phyloP scores from a whole-genome alignment of 2,113 vertebrate species.

The Aspiorhynchus laticeps region DNA sequence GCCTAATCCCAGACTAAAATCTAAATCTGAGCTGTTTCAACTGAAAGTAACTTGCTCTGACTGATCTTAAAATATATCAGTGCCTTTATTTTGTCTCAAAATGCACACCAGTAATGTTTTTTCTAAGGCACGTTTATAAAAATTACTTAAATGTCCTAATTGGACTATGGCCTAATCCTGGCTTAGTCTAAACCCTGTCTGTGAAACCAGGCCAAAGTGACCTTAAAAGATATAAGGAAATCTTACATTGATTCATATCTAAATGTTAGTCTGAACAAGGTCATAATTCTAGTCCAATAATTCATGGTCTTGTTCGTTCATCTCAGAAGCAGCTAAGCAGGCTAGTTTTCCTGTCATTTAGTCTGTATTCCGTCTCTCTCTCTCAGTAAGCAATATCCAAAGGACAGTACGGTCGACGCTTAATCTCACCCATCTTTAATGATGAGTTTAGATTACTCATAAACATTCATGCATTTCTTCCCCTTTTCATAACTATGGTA shows the following conservation, averaged over 20 bases:
- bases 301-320: background rate
- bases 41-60: no score
- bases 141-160: no score
- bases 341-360: background rate
- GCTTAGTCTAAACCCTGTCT: no score
- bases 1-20: no score
- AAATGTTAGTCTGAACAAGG: conserved; percentile 3
- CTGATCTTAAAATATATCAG: no score
- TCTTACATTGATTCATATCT: conserved; percentile 39
- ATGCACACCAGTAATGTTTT: no score
- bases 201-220: no score
- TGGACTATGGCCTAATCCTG: no score
- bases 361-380: background rate
- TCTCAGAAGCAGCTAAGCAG: background rate
- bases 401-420: background rate
- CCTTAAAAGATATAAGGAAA: conserved; percentile 12
- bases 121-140: no score
- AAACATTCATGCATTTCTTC: background rate
- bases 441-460: background rate
- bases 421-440: no score
- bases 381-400: background rate
- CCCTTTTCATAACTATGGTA: background rate
- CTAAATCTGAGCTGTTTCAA: no score
- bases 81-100: no score
- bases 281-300: conserved; percentile 21